A percentile compares a stretch with the other conserved stretches of the same genome.
These are phyloP conservation scores for Pristis pectinata DNA, from an alignment of 2,797 vertebrate genomes.

Conservation along the genomic window DNA sequence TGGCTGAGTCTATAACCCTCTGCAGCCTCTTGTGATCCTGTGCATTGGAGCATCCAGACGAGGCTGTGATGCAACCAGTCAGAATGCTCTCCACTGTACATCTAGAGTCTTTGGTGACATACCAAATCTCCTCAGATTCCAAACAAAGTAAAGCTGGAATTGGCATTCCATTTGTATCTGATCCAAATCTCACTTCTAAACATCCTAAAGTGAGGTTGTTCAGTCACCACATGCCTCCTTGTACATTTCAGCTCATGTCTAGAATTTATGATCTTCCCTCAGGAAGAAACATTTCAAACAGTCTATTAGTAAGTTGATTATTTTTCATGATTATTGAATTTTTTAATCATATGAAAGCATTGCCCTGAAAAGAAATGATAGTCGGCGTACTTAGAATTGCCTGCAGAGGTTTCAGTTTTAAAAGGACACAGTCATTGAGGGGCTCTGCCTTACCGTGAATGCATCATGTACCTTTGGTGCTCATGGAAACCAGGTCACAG, in stretches of 20 bases:
- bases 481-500: background rate
- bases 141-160: background rate
- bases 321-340: conserved; percentile 26
- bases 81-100: no score
- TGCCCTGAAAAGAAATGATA: background rate
- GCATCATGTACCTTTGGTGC: background rate
- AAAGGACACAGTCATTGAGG: background rate
- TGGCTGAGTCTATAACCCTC: no score
- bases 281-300: background rate
- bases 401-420: background rate
- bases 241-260: background rate
- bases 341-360: conserved; percentile 10
- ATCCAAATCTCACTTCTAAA: background rate
- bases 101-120: no score
- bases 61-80: no score
- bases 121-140: no score
- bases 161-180: background rate
- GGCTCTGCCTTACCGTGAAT: background rate
- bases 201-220: background rate
- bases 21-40: no score
- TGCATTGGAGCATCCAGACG: no score
- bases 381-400: background rate
- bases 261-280: background rate
- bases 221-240: background rate
- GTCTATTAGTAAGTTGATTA: background rate